Percentiles rank a stretch among this genome's conserved stretches.
phyloP scores from a whole-genome alignment of 2,888 invertebrate genomes.

The Rhyacophila evoluta region DNA sequence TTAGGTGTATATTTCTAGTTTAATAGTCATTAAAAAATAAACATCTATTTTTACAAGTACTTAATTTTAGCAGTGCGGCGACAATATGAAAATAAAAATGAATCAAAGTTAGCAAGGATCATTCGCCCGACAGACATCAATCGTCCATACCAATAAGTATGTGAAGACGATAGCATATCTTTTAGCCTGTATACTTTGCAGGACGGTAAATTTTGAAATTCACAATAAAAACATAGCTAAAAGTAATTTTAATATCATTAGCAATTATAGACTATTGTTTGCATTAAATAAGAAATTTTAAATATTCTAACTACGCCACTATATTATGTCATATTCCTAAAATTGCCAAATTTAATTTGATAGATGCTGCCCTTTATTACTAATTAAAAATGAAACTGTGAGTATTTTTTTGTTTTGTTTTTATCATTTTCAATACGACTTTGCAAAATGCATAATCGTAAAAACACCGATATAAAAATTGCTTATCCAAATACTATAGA shows the following conservation, averaged over 20 bases:
- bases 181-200: too few relatives aligned
- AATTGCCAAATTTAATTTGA: slow-evolving; percentile 4
- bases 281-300: neutral
- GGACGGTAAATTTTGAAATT: too few relatives aligned
- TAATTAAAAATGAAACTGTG: neutral
- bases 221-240: too few relatives aligned
- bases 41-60: neutral
- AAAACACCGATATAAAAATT: slow-evolving; percentile 14
- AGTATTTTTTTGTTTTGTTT: neutral
- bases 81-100: neutral
- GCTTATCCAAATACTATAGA: slow-evolving; percentile 18
- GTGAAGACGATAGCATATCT: too few relatives aligned
- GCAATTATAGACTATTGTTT: neutral
- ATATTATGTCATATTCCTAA: neutral
- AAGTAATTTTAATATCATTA: neutral
- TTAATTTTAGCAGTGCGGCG: neutral
- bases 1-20: too few relatives aligned
- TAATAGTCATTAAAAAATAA: neutral
- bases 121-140: too few relatives aligned
- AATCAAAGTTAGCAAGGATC: neutral
- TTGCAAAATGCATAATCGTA: neutral
- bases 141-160: too few relatives aligned
- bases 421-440: neutral
- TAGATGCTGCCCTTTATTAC: neutral
- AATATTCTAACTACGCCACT: neutral